Base-by-base conservation (phyloP, 2,113 vertebrate genomes). In the Talpa occidentalis region DNA sequence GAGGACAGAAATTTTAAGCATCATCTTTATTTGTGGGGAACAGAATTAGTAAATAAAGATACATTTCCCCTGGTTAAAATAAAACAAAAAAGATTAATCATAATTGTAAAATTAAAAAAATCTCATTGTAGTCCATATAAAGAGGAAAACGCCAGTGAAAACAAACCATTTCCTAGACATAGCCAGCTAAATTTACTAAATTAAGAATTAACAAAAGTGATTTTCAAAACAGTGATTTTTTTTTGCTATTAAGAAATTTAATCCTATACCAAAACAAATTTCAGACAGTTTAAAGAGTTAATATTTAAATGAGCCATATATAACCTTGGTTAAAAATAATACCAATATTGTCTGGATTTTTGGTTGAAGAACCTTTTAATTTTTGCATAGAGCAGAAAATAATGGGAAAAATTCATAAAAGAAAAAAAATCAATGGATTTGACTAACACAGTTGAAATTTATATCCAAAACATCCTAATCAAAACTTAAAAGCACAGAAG, bases 201-300 rank as follows among this genome's bases (percentile, higher is more conserved):
- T n/a, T 37, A 22, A 35, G 66, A 47, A 91, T 59, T 69, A 78
- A 78, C 40, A 47, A 74, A 83, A 83, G 79, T 52, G 62, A 84
- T 47, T 66, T 81, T 90, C 15, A 59, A 93, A 76, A 83, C 2
- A 82, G 76, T 67, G 11, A 88, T 67, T n/a, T n/a, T 24, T 60
- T 91, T 88, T 77, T 80, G 90, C n/a, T 72, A 54, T 72, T 90
- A 93, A 54, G 9, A 92, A 87, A 86, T 54, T 56, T 76, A 85
- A 37, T 37, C n/a, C 22, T 52, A 44, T 1, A 52, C 62, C 42
- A 92, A 93, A 76, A 93, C 5, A 92, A 90, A 90, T 82, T 96
- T 74, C 19, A 78, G 40, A 74, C 49, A 93, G 64, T n/a, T 82
- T 91, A 72, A 74, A 76, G 16, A 74, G n/a, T 76, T 84, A 54